Percentiles rank a stretch among this genome's conserved stretches.
Conservation (phyloP, 2,797 vertebrate species). For the Malurus splendens region DNA sequence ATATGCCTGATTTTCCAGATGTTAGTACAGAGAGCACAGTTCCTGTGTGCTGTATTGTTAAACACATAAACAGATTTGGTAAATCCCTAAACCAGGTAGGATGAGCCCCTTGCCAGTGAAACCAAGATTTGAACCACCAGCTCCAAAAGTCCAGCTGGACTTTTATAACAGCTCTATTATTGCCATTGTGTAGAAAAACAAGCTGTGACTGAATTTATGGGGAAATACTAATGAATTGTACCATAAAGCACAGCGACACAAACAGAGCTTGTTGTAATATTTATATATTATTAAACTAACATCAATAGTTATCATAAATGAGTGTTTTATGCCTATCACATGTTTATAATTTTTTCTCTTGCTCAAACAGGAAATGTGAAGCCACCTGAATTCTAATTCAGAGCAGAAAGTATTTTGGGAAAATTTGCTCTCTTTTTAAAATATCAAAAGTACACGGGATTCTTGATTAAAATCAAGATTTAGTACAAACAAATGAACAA, state of each 20-base stretch:
- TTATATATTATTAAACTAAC: not conserved
- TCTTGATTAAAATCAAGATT: not conserved
- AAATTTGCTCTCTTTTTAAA: not conserved
- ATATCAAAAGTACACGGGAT: not conserved
- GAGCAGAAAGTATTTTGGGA: not conserved
- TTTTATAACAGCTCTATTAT: not conserved
- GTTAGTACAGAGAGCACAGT: not conserved
- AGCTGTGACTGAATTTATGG: not conserved
- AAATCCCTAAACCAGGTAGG: not conserved
- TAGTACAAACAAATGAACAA: not conserved
- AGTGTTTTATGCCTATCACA: not conserved
- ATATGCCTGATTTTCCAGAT: not conserved
- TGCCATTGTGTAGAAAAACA: not conserved
- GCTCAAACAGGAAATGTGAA: not conserved
- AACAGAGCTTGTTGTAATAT: not conserved
- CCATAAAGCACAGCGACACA: not conserved
- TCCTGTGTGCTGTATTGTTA: not conserved
- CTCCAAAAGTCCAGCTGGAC: not conserved
- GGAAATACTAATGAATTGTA: not conserved
- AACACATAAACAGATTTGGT: not conserved
- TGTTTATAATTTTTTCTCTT: not conserved
- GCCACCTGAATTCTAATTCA: not conserved
- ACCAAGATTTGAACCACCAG: not conserved
- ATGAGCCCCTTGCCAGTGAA: not conserved
- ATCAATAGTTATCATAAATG: not conserved